phyloP scores from a whole-genome alignment of 2,797 vertebrate genomes.

The Esox lucius region DNA sequence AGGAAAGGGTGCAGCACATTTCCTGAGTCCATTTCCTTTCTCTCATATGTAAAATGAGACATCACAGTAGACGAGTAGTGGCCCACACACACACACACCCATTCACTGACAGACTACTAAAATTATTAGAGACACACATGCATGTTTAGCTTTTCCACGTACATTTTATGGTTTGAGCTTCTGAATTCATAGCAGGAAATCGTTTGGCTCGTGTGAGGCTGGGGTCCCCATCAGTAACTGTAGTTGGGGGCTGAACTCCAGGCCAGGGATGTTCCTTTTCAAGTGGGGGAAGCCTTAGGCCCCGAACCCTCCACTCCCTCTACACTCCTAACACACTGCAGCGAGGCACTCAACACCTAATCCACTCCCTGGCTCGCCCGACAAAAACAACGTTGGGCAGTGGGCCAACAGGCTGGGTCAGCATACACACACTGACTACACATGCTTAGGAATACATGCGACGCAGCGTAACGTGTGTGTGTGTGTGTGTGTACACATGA shows the following conservation, averaged over 20 bases:
- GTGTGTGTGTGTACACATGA: slow-evolving; percentile 1
- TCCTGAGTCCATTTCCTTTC: slow-evolving; percentile 78
- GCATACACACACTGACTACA: slow-evolving; percentile 4
- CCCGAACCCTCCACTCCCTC: background rate
- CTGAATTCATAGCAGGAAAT: background rate
- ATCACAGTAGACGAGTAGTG: background rate
- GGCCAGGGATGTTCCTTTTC: background rate
- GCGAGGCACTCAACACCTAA: background rate
- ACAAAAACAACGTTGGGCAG: background rate
- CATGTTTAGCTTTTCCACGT: background rate
- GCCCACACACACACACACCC: slow-evolving; percentile 11
- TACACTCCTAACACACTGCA: background rate
- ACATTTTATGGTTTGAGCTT: background rate
- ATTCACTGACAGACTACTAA: slow-evolving; percentile 6
- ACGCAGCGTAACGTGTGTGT: background rate
- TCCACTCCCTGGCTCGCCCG: background rate
- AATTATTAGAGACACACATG: background rate
- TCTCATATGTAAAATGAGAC: slow-evolving; percentile 65
- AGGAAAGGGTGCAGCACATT: slow-evolving; percentile 76
- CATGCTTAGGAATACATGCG: background rate
- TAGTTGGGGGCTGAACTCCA: background rate
- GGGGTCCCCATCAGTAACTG: background rate
- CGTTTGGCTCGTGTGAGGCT: background rate
- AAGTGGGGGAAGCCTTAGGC: background rate
- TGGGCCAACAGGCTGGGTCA: background rate